A percentile compares a stretch with the other conserved stretches of the same genome.
phyloP scores from a whole-genome alignment of 2,888 invertebrate genomes.

The Drosophila differens region DNA sequence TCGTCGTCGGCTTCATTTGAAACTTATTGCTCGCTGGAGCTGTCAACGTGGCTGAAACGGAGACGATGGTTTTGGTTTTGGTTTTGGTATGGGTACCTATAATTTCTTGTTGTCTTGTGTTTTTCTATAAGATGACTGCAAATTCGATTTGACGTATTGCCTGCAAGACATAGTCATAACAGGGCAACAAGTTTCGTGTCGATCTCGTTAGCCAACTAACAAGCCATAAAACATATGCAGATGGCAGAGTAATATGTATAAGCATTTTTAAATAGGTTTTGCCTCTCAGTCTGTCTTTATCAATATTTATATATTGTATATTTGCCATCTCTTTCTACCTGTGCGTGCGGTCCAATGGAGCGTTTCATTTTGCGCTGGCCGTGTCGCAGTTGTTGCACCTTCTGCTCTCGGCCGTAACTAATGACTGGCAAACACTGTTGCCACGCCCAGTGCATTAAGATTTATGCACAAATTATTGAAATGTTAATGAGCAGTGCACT shows the following conservation, averaged over 20 bases:
- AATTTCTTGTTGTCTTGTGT: constrained; percentile 51
- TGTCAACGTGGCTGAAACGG: constrained; percentile 60
- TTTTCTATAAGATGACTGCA: constrained; percentile 45
- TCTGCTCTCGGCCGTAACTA: constrained; percentile 63
- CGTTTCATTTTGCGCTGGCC: constrained; percentile 52
- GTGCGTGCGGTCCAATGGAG: constrained; percentile 49
- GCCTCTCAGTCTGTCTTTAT: not conserved
- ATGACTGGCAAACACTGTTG: constrained; percentile 63
- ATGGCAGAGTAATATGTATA: constrained; percentile 4
- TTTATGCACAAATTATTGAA: constrained; percentile 28
- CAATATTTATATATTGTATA: not conserved
- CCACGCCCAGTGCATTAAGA: constrained; percentile 49
- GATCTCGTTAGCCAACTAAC: constrained; percentile 15
- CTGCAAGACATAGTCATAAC: constrained; percentile 32
- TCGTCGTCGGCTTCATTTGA: constrained; percentile 68
- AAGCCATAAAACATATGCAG: constrained; percentile 22
- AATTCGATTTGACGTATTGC: constrained; percentile 63
- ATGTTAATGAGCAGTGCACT: constrained; percentile 43
- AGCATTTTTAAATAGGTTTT: constrained; percentile 7
- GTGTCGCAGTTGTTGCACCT: constrained; percentile 56
- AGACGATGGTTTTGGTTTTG: constrained; percentile 2
- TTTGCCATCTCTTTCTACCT: constrained; percentile 11
- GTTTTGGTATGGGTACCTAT: constrained; percentile 3
- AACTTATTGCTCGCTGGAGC: constrained; percentile 75
- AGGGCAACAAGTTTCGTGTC: constrained; percentile 55